Evolutionary conservation across 2,888 invertebrate genomes (phyloP).

Genomic region (Tiliacea citrago): DNA sequence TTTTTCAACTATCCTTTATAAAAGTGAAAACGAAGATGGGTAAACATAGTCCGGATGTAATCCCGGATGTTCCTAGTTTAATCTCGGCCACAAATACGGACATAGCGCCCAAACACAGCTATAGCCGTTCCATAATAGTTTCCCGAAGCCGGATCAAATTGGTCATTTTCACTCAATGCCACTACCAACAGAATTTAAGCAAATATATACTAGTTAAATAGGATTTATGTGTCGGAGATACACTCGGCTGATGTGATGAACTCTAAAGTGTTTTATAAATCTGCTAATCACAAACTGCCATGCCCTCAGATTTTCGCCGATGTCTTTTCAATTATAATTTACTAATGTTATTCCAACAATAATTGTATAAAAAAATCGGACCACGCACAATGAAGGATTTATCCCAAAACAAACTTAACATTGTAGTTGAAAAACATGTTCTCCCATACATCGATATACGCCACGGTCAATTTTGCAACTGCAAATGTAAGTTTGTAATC

Average conservation of each 20-base stretch:
- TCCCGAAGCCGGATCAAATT: constrained; percentile 42
- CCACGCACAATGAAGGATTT: too few relatives aligned
- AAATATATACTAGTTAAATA: not conserved
- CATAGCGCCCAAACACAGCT: constrained; percentile 17
- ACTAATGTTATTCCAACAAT: too few relatives aligned
- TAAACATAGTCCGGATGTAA: not conserved
- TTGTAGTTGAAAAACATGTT: too few relatives aligned
- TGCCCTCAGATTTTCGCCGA: too few relatives aligned
- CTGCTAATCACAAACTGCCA: too few relatives aligned
- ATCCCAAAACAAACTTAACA: too few relatives aligned
- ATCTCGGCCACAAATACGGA: constrained; percentile 28
- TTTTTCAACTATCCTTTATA: not conserved
- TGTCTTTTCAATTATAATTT: too few relatives aligned
- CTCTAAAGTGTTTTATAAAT: too few relatives aligned
- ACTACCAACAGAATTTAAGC: not conserved
- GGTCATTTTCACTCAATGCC: constrained; percentile 23
- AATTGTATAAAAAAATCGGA: too few relatives aligned
- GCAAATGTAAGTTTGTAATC: too few relatives aligned
- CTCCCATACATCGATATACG: too few relatives aligned
- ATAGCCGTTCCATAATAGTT: constrained; percentile 46
- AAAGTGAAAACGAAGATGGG: not conserved
- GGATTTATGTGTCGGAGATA: not conserved
- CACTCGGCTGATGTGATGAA: not conserved
- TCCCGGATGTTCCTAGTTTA: constrained; percentile 32
- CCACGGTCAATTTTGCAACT: too few relatives aligned